Conservation (phyloP, 2,888 invertebrate species). For the Habrosyne pyritoides region DNA sequence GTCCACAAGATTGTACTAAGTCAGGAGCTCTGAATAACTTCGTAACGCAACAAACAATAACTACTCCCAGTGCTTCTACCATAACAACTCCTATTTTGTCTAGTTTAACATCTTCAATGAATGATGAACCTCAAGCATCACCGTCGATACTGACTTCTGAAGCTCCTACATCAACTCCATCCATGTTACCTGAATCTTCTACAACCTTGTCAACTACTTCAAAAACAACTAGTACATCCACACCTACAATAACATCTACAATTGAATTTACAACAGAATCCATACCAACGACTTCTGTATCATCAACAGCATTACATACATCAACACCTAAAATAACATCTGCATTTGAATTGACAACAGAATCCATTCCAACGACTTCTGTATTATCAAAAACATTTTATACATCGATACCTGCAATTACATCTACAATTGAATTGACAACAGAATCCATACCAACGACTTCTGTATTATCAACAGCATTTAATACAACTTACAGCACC, state of each 20-base stretch:
- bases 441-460: conserved; percentile 2
- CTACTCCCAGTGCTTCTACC: not conserved
- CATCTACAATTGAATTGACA: conserved; percentile 6
- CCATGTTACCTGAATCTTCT: not conserved
- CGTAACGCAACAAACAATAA: not conserved
- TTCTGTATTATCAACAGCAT: not conserved
- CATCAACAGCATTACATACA: too few species aligned
- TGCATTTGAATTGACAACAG: too few species aligned
- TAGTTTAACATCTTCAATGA: not conserved
- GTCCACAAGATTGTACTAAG: conserved; percentile 20
- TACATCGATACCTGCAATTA: not conserved
- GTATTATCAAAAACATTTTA: too few species aligned
- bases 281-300: too few species aligned
- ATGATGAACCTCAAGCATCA: too few species aligned
- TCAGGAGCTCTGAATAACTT: not conserved
- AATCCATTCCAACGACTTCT: too few species aligned
- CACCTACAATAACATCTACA: too few species aligned
- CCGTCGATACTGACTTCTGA: too few species aligned
- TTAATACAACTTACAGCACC: not conserved
- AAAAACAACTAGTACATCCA: not conserved
- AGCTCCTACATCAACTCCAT: too few species aligned
- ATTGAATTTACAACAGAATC: too few species aligned
- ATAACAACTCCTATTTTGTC: not conserved
- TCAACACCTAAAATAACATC: too few species aligned
- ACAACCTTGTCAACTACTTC: not conserved